phyloP scores from a whole-genome alignment of 2,888 invertebrate genomes.

The Sarcophaga rosellei region DNA sequence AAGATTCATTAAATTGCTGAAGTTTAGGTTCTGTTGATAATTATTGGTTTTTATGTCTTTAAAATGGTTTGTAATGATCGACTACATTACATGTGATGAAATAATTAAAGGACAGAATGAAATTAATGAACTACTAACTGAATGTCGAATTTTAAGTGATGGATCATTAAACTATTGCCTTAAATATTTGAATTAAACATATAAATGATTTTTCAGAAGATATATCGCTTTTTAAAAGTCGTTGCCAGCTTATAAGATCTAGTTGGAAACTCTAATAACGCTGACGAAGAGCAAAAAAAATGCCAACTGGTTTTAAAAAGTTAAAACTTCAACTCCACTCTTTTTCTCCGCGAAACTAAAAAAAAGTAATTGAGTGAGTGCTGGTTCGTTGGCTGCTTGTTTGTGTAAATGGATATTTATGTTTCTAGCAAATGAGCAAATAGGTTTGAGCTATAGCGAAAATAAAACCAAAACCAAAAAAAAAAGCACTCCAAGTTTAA shows the following conservation, averaged over 20 bases:
- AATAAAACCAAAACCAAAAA: background rate
- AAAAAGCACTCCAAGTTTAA: conserved; percentile 55
- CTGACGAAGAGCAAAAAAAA: conserved; percentile 39
- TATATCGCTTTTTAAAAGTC: too few species aligned
- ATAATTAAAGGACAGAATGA: too few species aligned
- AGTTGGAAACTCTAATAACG: conserved; percentile 18
- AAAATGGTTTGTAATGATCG: too few species aligned
- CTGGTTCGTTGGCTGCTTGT: conserved; percentile 20
- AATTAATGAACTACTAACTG: too few species aligned
- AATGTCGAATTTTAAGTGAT: too few species aligned
- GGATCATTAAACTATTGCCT: too few species aligned
- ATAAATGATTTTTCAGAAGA: too few species aligned
- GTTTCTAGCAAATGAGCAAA: background rate
- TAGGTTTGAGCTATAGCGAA: conserved; percentile 31
- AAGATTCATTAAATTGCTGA: too few species aligned
- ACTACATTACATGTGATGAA: too few species aligned
- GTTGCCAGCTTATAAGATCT: background rate
- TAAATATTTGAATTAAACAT: too few species aligned
- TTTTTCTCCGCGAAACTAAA: conserved; percentile 31
- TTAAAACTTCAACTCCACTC: conserved; percentile 39
- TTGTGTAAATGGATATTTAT: background rate
- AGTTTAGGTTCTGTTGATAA: too few species aligned
- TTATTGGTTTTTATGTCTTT: too few species aligned
- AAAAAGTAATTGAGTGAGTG: conserved; percentile 50
- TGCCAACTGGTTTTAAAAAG: conserved; percentile 57